Evolutionary conservation across 2,888 invertebrate genomes (phyloP).

Genomic region (Athalia circularis): DNA sequence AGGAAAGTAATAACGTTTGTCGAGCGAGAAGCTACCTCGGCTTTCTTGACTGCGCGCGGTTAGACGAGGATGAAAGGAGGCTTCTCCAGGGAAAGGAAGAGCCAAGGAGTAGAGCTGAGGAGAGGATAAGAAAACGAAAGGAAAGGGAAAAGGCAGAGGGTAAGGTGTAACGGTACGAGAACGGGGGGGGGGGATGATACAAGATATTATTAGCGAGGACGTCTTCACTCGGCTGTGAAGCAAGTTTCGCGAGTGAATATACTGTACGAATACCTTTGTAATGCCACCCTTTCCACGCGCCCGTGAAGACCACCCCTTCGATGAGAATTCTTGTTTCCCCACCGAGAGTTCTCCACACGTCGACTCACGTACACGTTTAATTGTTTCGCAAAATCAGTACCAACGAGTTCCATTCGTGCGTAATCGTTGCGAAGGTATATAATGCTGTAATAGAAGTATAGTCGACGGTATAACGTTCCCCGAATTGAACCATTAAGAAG

Average conservation of each 20-base stretch:
- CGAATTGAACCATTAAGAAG: slow-evolving; percentile 3
- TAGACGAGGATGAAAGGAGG: slow-evolving; percentile 34
- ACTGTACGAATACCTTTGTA: slow-evolving; percentile 28
- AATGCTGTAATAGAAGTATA: too few species aligned
- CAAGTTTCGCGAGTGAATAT: slow-evolving; percentile 46
- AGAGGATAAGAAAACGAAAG: slow-evolving; percentile 39
- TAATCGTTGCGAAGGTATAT: background rate
- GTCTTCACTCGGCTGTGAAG: slow-evolving; percentile 51
- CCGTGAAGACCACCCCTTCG: background rate
- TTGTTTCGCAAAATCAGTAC: slow-evolving; percentile 31
- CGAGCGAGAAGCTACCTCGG: slow-evolving; percentile 52
- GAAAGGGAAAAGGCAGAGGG: background rate
- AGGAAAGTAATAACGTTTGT: slow-evolving; percentile 67
- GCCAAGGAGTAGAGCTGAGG: background rate
- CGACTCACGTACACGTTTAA: slow-evolving; percentile 39
- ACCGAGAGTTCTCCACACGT: background rate
- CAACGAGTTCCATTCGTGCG: slow-evolving; percentile 11
- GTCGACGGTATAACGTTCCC: background rate
- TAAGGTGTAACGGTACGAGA: background rate
- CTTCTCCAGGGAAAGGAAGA: slow-evolving; percentile 25
- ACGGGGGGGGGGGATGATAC: slow-evolving; percentile 39
- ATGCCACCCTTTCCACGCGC: slow-evolving; percentile 9
- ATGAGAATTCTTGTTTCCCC: slow-evolving; percentile 3
- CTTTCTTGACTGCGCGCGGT: slow-evolving; percentile 41
- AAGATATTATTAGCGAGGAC: slow-evolving; percentile 56